Evolutionary conservation across 2,113 vertebrate genomes (phyloP).

Genomic region (Chionis minor): DNA sequence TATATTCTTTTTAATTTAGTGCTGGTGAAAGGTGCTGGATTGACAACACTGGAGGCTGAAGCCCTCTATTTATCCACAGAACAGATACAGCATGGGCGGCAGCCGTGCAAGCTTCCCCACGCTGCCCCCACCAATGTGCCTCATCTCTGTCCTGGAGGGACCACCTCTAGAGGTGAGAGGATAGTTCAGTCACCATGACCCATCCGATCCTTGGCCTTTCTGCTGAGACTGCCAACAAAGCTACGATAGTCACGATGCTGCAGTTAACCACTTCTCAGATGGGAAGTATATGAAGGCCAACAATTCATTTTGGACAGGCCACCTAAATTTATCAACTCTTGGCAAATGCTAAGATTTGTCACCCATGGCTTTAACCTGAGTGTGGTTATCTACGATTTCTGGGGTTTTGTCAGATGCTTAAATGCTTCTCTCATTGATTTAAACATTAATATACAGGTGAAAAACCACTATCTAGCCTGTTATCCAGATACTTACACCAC

Average conservation of each 20-base stretch:
- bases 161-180: slow-evolving; percentile 77
- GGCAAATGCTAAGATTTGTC: not conserved
- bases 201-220: slow-evolving; percentile 68
- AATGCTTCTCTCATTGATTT: not conserved
- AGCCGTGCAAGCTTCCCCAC: slow-evolving; percentile 73
- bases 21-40: slow-evolving; percentile 75
- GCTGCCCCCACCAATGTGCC: slow-evolving; percentile 73
- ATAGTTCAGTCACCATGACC: slow-evolving; percentile 70
- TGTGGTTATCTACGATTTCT: not conserved
- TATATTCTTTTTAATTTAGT: slow-evolving; percentile 76
- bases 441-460: not conserved
- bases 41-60: slow-evolving; percentile 74
- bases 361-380: not conserved
- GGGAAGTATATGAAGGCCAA: not conserved
- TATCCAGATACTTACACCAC: not conserved
- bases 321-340: not conserved
- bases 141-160: slow-evolving; percentile 76
- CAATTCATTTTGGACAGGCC: not conserved
- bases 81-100: slow-evolving; percentile 74
- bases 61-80: slow-evolving; percentile 76
- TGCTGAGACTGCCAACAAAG: slow-evolving; percentile 66
- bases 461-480: not conserved
- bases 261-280: not conserved
- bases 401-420: not conserved
- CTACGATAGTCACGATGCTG: not conserved